Conservation (phyloP, 1,140 invertebrate species). For the Rhopalosiphum maidis region DNA sequence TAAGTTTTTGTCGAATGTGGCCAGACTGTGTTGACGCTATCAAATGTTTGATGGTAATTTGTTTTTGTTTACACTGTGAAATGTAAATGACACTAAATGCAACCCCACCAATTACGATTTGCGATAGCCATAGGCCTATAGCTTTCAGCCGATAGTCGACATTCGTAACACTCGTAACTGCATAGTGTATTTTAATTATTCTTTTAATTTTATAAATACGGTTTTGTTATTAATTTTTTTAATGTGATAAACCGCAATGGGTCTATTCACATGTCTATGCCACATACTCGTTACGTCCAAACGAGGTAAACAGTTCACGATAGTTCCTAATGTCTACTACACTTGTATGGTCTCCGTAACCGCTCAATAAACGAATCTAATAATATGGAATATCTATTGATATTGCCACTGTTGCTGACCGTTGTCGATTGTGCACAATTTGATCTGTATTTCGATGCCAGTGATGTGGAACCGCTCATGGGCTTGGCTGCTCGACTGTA, state of each 20-base stretch:
- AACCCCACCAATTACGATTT: too few species aligned
- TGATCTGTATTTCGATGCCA: slow-evolving; percentile 28
- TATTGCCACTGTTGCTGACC: slow-evolving; percentile 1
- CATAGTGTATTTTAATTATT: slow-evolving; percentile 7
- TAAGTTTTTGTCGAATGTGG: neutral
- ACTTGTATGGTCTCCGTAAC: neutral
- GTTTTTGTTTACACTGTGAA: neutral
- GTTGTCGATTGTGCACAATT: neutral
- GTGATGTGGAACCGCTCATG: slow-evolving; percentile 25
- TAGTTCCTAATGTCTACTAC: neutral
- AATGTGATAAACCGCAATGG: neutral
- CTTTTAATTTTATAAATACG: neutral
- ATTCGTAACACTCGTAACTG: neutral
- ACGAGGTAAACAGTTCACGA: neutral
- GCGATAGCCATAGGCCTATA: too few species aligned
- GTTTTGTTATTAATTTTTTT: neutral
- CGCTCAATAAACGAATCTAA: neutral
- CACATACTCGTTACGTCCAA: neutral
- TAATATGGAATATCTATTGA: neutral
- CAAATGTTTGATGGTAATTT: neutral
- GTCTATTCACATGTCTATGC: neutral
- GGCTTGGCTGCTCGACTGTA: slow-evolving; percentile 35
- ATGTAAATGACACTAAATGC: neutral
- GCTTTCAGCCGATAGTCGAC: too few species aligned
- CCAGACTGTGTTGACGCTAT: neutral